Evolutionary conservation across 2,888 invertebrate species (phyloP), one percentile per base, ranked within the genome.

Genomic region (Frankliniella intonsa): DNA sequence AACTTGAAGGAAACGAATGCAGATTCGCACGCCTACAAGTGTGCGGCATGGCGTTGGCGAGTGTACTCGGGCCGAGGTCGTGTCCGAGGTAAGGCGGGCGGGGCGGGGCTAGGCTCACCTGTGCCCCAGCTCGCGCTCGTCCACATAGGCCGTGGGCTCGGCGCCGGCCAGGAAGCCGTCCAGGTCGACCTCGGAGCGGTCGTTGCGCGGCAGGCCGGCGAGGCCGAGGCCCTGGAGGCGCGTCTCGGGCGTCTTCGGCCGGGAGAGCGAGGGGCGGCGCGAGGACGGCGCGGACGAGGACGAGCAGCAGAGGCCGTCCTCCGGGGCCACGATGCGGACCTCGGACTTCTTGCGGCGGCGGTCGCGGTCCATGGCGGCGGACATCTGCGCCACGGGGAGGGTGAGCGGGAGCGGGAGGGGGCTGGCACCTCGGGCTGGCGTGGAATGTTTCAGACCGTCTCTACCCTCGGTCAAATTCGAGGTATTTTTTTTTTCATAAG

Each of bases 91-190:
- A n/a, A n/a, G n/a, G n/a, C n/a, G n/a, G n/a, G n/a, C n/a, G n/a
- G n/a, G n/a, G n/a, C n/a, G n/a, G n/a, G n/a, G n/a, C n/a, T n/a
- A 22, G 22, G 17, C 51, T 86, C 88, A 92, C 92, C 92, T 92
- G 89, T 92, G 91, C 81, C 90, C 89, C 22, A 91, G 86, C 50
- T 89, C 89, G 85, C 92, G 88, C 85, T 90, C 90, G 87, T 92
- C 91, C 83, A 90, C 88, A 91, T 90, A 91, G 80, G 88, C 88
- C 84, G 88, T 88, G 69, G 87, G 87, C 10, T 85, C 83, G 83
- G 90, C 87, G 3, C 90, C 90, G 84, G 90, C 90, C n/a, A 90
- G 90, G 85, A 90, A 91, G 85, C 90, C 89, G 85, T 91, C 91
- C 81, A 91, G 85, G 84, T 91, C 91, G 69, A 88, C 85, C 84